Evolutionary conservation across 2,113 vertebrate species (phyloP).

Genomic region (Epinephelus cyanopodus): DNA sequence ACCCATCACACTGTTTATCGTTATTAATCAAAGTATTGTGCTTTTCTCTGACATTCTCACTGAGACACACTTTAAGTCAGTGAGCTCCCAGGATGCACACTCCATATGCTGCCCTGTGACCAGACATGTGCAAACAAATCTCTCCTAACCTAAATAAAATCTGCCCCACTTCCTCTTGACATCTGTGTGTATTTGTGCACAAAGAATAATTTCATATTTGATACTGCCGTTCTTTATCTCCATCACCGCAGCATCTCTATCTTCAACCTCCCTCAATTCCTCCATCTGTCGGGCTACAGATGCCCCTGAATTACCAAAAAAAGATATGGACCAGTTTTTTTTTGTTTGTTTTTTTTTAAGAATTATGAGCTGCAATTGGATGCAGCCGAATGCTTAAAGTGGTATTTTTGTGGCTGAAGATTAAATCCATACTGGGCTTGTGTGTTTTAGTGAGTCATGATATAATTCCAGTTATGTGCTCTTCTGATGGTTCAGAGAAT

Average conservation of each 20-base stretch:
- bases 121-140: constrained; percentile 21
- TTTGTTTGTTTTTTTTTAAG: constrained; percentile 13
- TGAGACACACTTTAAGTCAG: not conserved
- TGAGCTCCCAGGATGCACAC: not conserved
- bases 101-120: not conserved
- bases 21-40: not conserved
- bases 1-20: not conserved
- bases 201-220: constrained; percentile 31
- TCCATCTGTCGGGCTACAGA: constrained; percentile 66
- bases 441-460: not conserved
- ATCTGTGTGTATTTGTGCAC: constrained; percentile 44
- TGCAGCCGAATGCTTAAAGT: not conserved
- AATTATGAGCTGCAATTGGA: constrained; percentile 32
- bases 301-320: constrained; percentile 41
- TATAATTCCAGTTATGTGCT: not conserved
- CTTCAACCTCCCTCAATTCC: not conserved
- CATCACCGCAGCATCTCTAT: constrained; percentile 11
- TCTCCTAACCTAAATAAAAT: constrained; percentile 39
- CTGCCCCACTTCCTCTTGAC: constrained; percentile 38
- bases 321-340: not conserved
- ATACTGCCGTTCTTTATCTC: constrained; percentile 24
- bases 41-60: not conserved
- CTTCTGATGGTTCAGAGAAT: not conserved
- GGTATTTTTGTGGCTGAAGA: not conserved
- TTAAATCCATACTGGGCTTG: not conserved